Evolutionary conservation across 2,113 vertebrate species (phyloP).

Genomic region (Gnathonemus longibarbis): DNA sequence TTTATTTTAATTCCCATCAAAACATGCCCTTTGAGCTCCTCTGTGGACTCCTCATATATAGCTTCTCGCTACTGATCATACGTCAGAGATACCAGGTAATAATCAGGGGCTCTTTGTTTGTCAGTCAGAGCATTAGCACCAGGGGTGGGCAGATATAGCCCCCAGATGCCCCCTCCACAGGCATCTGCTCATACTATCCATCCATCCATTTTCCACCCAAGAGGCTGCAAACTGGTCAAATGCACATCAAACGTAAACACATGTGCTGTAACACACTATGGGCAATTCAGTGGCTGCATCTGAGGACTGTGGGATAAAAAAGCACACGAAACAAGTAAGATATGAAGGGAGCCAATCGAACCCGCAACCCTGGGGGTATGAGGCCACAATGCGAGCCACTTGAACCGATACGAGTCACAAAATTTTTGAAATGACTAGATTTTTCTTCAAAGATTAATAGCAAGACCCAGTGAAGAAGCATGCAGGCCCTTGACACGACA

Average conservation of each 20-base stretch:
- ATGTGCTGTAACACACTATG: background rate
- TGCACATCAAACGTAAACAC: background rate
- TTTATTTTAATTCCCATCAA: slow-evolving; percentile 6
- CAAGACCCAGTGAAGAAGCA: background rate
- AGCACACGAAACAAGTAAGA: background rate
- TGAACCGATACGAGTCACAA: background rate
- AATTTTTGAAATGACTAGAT: background rate
- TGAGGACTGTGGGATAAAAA: background rate
- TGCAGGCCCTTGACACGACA: background rate
- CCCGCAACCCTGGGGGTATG: background rate
- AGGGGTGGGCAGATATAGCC: background rate
- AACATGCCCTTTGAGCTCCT: background rate
- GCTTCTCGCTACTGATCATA: background rate
- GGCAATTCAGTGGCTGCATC: background rate
- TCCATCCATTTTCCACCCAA: background rate
- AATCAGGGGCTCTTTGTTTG: background rate
- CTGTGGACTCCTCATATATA: background rate
- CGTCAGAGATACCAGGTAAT: background rate
- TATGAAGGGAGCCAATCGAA: background rate
- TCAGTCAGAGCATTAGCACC: background rate
- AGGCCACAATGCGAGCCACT: background rate
- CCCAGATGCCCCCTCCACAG: background rate
- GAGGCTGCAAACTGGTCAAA: background rate
- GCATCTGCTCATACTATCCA: background rate
- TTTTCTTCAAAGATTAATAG: background rate